These are phyloP conservation scores for Phalera bucephala DNA, from an alignment of 2,888 invertebrate genomes.

Conservation along the genomic window DNA sequence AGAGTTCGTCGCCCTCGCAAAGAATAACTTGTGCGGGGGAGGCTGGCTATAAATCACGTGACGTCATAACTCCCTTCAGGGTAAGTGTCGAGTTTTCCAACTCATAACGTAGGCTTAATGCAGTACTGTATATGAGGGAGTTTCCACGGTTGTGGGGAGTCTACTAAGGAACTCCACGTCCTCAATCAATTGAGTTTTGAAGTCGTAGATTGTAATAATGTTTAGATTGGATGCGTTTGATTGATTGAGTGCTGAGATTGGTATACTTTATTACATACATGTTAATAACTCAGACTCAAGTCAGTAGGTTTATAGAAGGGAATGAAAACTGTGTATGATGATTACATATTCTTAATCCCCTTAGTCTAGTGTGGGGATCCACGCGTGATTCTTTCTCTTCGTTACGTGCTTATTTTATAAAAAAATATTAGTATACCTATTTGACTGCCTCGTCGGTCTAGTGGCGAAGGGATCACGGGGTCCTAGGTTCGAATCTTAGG, in stretches of 20 bases:
- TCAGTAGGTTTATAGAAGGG: no score
- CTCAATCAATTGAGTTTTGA: constrained; percentile 31
- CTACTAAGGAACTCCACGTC: constrained; percentile 14
- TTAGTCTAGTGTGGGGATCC: no score
- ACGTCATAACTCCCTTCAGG: constrained; percentile 51
- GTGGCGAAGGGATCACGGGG: no score
- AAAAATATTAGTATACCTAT: no score
- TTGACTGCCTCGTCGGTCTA: no score
- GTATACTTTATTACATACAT: no score
- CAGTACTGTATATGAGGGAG: constrained; percentile 26
- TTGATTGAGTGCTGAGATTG: neutral
- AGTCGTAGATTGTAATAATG: constrained; percentile 35
- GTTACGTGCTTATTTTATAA: no score
- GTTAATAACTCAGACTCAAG: no score
- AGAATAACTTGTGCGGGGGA: constrained; percentile 50
- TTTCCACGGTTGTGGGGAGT: constrained; percentile 27
- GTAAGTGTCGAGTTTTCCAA: constrained; percentile 59
- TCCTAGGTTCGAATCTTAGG: no score
- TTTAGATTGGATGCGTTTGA: constrained; percentile 3
- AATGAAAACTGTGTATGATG: no score
- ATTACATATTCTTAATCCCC: no score
- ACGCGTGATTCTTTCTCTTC: no score
- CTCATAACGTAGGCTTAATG: constrained; percentile 46
- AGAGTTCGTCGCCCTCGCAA: constrained; percentile 42
- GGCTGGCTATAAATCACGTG: constrained; percentile 48